Conservation (phyloP, 2,113 vertebrate genomes). For the Porphyrio hochstetteri region DNA sequence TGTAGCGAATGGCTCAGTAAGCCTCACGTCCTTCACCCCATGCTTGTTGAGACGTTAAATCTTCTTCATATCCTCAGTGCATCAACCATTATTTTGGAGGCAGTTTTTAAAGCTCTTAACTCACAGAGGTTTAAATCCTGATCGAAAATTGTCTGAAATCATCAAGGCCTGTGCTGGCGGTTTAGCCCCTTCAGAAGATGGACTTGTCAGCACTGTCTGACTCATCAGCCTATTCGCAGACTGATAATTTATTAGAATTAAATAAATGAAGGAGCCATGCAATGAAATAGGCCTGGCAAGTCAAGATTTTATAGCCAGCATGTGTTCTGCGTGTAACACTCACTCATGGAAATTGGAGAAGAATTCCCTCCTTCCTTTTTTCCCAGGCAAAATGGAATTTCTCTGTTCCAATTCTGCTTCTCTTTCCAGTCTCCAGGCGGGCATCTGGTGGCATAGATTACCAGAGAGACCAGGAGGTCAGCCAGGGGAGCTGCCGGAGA, state of each 20-base stretch:
- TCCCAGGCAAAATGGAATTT: neutral
- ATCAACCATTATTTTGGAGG: neutral
- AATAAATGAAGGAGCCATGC: neutral
- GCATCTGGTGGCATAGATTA: neutral
- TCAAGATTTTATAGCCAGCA: neutral
- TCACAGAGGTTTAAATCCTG: neutral
- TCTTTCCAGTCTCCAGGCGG: neutral
- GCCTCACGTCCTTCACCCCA: neutral
- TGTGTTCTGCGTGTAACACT: neutral
- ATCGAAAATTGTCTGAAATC: neutral
- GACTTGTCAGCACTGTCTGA: neutral
- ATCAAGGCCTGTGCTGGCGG: neutral
- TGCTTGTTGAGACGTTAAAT: neutral
- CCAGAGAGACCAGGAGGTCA: neutral
- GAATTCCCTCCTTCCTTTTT: neutral
- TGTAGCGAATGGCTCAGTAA: neutral
- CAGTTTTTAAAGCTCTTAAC: slow-evolving; percentile 19
- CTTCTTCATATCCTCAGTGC: neutral
- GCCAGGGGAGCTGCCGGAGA: neutral
- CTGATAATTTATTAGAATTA: neutral
- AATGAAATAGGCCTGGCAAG: neutral
- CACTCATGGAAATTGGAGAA: neutral
- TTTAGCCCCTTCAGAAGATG: neutral
- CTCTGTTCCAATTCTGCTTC: neutral
- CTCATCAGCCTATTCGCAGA: neutral